Evolutionary conservation across 30 jellyfish, hydroid and myxozoan species (phyloP).

Genomic region (Clytia hemisphaerica): DNA sequence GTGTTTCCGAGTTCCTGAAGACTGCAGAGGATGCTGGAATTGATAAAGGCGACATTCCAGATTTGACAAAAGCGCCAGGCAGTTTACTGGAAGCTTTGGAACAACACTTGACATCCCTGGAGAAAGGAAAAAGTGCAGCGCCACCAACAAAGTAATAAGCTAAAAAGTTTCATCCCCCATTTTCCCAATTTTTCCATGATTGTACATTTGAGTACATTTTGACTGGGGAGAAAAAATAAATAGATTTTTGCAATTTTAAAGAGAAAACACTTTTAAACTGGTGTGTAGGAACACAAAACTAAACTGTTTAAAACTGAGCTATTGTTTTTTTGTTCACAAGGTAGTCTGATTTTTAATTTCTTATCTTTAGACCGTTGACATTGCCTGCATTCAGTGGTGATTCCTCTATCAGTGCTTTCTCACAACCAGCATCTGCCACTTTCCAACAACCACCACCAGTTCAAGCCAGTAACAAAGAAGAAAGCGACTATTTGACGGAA

Average conservation of each 20-base stretch:
- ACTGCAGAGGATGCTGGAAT: conserved; percentile 97
- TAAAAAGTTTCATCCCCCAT: not conserved
- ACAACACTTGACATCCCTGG: conserved; percentile 67
- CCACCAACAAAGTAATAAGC: conserved; percentile 76
- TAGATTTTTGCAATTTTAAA: not conserved
- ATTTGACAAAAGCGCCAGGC: conserved; percentile 85
- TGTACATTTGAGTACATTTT: no score
- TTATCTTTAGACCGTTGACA: conserved; percentile 39
- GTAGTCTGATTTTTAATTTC: no score
- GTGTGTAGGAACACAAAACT: not conserved
- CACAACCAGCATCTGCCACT: conserved; percentile 36
- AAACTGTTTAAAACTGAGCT: not conserved
- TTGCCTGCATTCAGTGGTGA: conserved; percentile 55
- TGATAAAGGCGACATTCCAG: conserved; percentile 92
- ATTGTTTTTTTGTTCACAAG: not conserved
- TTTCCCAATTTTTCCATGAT: not conserved
- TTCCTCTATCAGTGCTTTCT: conserved; percentile 28
- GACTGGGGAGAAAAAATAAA: no score
- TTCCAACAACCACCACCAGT: conserved; percentile 16
- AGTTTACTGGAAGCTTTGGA: conserved; percentile 76
- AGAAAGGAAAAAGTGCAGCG: conserved; percentile 63
- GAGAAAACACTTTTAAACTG: not conserved
- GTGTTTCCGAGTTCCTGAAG: conserved; percentile 77
- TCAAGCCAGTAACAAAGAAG: conserved; percentile 24
- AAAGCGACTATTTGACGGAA: conserved; percentile 50